Evolutionary conservation across 2,888 invertebrate genomes (phyloP).

Genomic region (Campoplex capitator): DNA sequence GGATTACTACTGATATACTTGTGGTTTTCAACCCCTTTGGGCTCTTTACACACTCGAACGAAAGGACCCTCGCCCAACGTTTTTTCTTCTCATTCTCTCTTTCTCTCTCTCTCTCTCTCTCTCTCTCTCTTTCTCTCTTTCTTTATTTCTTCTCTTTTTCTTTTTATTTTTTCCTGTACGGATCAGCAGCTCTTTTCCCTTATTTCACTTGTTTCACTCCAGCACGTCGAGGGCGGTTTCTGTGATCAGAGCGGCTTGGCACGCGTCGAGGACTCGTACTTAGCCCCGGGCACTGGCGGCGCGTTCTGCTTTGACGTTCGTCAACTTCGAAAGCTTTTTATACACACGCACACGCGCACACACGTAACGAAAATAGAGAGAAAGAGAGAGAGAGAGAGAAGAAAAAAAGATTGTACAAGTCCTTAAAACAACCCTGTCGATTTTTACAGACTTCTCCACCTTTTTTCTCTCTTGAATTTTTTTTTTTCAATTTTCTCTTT

Average conservation of each 20-base stretch:
- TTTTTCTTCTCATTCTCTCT: conserved; percentile 43
- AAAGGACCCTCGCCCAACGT: conserved; percentile 74
- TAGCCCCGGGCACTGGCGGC: conserved; percentile 81
- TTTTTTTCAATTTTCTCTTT: background rate
- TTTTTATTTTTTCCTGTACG: background rate
- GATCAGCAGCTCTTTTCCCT: conserved; percentile 48
- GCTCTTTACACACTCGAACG: conserved; percentile 76
- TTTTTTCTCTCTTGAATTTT: background rate
- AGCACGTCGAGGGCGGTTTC: conserved; percentile 76
- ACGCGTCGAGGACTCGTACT: conserved; percentile 83
- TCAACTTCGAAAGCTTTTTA: conserved; percentile 74
- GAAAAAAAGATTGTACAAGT: background rate
- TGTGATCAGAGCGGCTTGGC: conserved; percentile 83
- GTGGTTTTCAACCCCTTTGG: conserved; percentile 68
- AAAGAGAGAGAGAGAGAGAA: background rate
- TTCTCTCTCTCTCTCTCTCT: conserved; percentile 27
- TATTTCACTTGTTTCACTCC: conserved; percentile 57
- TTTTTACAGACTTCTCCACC: background rate
- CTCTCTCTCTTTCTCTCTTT: background rate
- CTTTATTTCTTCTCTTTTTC: background rate
- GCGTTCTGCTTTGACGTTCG: conserved; percentile 80
- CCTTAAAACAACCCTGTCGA: background rate
- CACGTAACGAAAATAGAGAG: background rate
- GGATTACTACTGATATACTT: conserved; percentile 54
- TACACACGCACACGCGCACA: background rate